These are phyloP conservation scores for Protula sp. DNA, from an alignment of 2,888 invertebrate species.

Conservation along the genomic window DNA sequence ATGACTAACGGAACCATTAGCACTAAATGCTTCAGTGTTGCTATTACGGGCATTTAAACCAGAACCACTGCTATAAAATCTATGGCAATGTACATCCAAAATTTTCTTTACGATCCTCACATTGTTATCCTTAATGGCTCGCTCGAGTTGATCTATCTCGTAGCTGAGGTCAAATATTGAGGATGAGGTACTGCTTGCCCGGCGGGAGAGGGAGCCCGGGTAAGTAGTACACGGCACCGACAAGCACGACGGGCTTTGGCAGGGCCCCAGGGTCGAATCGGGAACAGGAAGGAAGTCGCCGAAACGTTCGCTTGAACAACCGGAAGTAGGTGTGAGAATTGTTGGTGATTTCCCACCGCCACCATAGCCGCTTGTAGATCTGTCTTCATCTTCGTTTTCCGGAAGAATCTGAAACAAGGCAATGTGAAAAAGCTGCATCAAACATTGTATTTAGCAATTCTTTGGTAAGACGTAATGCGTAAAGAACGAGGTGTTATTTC, in stretches of 20 bases:
- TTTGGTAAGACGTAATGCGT: too few relatives aligned
- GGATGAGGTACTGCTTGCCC: constrained; percentile 52
- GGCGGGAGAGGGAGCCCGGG: constrained; percentile 7
- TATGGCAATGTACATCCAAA: constrained; percentile 54
- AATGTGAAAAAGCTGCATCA: neutral
- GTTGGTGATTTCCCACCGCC: constrained; percentile 9
- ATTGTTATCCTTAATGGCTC: constrained; percentile 58
- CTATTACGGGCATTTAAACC: neutral
- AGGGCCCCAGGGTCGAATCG: constrained; percentile 10
- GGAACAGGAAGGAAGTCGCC: constrained; percentile 17
- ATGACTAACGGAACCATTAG: neutral
- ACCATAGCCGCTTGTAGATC: neutral
- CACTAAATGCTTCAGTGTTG: neutral
- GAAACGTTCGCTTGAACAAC: neutral
- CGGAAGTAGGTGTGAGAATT: constrained; percentile 6
- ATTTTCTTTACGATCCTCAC: constrained; percentile 56
- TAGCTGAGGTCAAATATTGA: constrained; percentile 55
- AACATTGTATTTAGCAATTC: too few relatives aligned
- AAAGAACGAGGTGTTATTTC: too few relatives aligned
- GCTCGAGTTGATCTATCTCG: constrained; percentile 57
- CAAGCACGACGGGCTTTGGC: constrained; percentile 18
- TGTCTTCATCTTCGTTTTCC: neutral
- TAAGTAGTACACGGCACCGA: constrained; percentile 14
- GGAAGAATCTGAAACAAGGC: neutral
- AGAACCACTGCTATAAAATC: neutral